phyloP scores from a whole-genome alignment of 2,113 vertebrate species.

The Pholis gunnellus region DNA sequence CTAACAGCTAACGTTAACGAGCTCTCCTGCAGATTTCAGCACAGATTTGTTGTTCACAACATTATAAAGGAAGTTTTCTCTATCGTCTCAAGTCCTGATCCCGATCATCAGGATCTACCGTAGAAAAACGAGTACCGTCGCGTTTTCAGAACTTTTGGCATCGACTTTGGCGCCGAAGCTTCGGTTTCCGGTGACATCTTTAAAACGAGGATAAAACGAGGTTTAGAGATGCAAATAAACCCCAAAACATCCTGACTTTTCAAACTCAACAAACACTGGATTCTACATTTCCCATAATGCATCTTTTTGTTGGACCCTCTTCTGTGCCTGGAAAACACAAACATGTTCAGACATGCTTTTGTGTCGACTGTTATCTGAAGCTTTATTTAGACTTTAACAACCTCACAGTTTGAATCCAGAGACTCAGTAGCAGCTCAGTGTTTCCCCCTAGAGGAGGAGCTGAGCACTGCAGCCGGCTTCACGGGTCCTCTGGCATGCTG shows the following conservation, averaged over 20 bases:
- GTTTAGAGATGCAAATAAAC: not conserved
- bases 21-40: not conserved
- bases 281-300: conserved; percentile 11
- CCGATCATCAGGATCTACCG: too few species aligned
- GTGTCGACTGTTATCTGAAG: too few species aligned
- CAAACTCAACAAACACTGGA: not conserved
- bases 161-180: too few species aligned
- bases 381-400: too few species aligned
- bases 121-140: too few species aligned
- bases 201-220: too few species aligned
- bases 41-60: too few species aligned
- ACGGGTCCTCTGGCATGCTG: conserved; percentile 52
- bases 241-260: not conserved
- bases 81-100: too few species aligned
- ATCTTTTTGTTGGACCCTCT: not conserved
- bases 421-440: not conserved
- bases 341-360: too few species aligned
- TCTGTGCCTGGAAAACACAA: not conserved
- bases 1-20: not conserved
- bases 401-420: not conserved
- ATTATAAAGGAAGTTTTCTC: too few species aligned
- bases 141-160: too few species aligned
- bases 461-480: conserved; percentile 17
- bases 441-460: conserved; percentile 20
- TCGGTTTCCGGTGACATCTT: too few species aligned